Conservation (phyloP, 2,888 invertebrate species). For the Scaptomyza parva region DNA sequence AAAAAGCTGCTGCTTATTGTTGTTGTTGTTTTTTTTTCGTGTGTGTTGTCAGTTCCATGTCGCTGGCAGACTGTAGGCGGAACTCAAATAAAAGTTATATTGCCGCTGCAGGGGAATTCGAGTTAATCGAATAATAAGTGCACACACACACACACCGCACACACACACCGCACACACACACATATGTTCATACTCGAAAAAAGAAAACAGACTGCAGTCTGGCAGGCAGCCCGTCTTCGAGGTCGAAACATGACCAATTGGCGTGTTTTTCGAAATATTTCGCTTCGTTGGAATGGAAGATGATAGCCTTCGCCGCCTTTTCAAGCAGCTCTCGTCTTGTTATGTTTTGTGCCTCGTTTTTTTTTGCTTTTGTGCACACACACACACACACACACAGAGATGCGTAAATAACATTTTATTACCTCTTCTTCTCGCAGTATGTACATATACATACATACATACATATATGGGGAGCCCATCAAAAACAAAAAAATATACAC, state of each 20-base stretch:
- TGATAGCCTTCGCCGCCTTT: slow-evolving; percentile 59
- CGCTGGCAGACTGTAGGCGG: slow-evolving; percentile 62
- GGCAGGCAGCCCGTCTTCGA: slow-evolving; percentile 32
- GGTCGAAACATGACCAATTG: slow-evolving; percentile 78
- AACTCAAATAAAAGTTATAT: slow-evolving; percentile 79
- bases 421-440: slow-evolving; percentile 39
- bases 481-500: slow-evolving; percentile 68
- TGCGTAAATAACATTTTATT: slow-evolving; percentile 49
- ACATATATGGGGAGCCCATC: slow-evolving; percentile 48
- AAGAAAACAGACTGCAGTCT: slow-evolving; percentile 22
- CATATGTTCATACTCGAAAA: slow-evolving; percentile 12
- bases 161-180: slow-evolving; percentile 10
- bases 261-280: slow-evolving; percentile 74
- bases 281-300: slow-evolving; percentile 70
- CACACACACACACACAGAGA: slow-evolving; percentile 9
- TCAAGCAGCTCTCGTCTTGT: slow-evolving; percentile 41
- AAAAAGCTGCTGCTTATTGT: slow-evolving; percentile 9
- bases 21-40: slow-evolving; percentile 5
- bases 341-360: slow-evolving; percentile 54
- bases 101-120: slow-evolving; percentile 79
- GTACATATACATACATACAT: too few relatives aligned
- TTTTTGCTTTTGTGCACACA: slow-evolving; percentile 34
- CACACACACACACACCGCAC: slow-evolving; percentile 41
- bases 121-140: slow-evolving; percentile 78
- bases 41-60: slow-evolving; percentile 35